These are phyloP conservation scores for Drosophila lacteicornis DNA, from an alignment of 1,140 invertebrate genomes.

Conservation along the genomic window DNA sequence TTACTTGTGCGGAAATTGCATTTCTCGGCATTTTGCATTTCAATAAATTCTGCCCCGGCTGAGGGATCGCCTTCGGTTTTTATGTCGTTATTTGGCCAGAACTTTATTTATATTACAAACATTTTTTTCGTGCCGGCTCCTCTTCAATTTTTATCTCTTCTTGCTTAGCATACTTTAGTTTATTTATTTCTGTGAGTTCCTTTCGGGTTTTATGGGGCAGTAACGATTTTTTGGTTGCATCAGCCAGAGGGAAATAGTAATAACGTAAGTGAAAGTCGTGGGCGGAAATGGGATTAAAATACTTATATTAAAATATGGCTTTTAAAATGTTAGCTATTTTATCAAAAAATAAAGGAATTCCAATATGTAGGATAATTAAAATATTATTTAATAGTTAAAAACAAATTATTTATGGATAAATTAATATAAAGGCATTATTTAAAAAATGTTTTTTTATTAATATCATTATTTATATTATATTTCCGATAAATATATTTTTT, in stretches of 20 bases:
- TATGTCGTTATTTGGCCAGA: slow-evolving; percentile 51
- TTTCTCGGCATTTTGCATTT: slow-evolving; percentile 80
- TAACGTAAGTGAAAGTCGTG: not conserved
- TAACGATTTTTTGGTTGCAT: slow-evolving; percentile 34
- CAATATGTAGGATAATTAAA: too few relatives aligned
- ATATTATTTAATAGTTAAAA: too few relatives aligned
- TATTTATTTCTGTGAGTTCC: slow-evolving; percentile 48
- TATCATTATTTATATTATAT: too few relatives aligned
- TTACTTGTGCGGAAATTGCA: slow-evolving; percentile 75
- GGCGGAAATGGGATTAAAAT: too few relatives aligned
- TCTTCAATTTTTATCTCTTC: slow-evolving; percentile 15
- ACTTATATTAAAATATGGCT: too few relatives aligned
- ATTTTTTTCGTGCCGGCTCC: slow-evolving; percentile 13
- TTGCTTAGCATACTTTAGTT: slow-evolving; percentile 40
- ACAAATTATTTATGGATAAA: too few relatives aligned
- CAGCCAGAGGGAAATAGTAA: not conserved
- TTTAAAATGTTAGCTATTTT: too few relatives aligned
- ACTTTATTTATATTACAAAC: slow-evolving; percentile 72
- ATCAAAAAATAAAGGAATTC: too few relatives aligned
- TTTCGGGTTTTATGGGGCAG: slow-evolving; percentile 43
- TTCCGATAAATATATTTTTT: too few relatives aligned
- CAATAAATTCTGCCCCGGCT: slow-evolving; percentile 63
- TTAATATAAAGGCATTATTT: too few relatives aligned
- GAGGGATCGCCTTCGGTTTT: slow-evolving; percentile 51
- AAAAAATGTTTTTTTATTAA: too few relatives aligned